These are phyloP conservation scores for Labeo calbasu DNA, from an alignment of 2,797 vertebrate species.

Conservation along the genomic window DNA sequence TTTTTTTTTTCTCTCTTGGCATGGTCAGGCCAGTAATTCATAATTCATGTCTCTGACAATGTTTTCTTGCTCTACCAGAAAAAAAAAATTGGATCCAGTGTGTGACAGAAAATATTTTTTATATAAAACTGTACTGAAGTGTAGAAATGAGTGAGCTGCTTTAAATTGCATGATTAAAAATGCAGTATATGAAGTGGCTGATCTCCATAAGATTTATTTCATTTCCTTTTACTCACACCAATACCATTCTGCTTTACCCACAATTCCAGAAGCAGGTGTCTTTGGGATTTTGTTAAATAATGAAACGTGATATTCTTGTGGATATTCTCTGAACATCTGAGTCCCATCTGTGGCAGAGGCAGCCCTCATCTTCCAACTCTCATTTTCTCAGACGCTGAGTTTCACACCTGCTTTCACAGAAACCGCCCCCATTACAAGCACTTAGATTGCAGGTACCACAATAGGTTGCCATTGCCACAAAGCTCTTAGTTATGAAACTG, in stretches of 20 bases:
- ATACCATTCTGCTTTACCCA: background rate
- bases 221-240: background rate
- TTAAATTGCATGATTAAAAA: background rate
- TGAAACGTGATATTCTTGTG: conserved; percentile 26
- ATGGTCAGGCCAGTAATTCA: background rate
- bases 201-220: conserved; percentile 6
- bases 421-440: conserved; percentile 32
- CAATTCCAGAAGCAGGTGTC: conserved; percentile 8
- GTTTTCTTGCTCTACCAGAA: background rate
- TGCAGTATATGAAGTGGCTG: background rate
- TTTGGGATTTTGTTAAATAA: conserved; percentile 34
- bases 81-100: background rate
- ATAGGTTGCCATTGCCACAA: conserved; percentile 33
- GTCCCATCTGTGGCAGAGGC: conserved; percentile 46
- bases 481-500: conserved; percentile 51
- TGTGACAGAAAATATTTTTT: background rate
- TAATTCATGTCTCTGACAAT: background rate
- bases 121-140: background rate
- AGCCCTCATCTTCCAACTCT: conserved; percentile 40
- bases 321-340: conserved; percentile 23
- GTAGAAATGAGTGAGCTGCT: background rate
- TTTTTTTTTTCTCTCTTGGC: background rate
- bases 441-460: conserved; percentile 31
- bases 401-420: conserved; percentile 33
- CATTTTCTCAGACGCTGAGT: conserved; percentile 37